A percentile compares a stretch with the other conserved stretches of the same genome.
These are phyloP conservation scores for Australoheros facetus DNA, from an alignment of 2,797 vertebrate genomes.

Conservation along the genomic window DNA sequence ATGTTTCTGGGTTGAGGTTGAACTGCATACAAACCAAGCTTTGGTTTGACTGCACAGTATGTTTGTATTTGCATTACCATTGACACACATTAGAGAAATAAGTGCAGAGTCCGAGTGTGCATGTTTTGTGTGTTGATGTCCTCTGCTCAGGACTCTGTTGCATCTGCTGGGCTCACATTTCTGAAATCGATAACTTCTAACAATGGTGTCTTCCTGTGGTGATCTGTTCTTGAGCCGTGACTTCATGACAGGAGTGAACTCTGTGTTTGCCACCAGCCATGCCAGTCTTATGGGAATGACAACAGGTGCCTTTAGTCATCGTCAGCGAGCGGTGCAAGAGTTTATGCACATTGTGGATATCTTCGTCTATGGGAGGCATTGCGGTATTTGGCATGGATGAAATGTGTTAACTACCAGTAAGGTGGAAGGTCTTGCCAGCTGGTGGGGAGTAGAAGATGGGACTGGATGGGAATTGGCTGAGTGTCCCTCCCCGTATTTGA, in stretches of 20 bases:
- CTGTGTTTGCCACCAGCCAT: not conserved
- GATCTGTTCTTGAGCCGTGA: not conserved
- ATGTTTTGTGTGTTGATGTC: conserved; percentile 11
- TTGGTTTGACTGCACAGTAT: not conserved
- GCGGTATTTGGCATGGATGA: conserved; percentile 39
- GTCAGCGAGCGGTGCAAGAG: not conserved
- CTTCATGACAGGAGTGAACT: not conserved
- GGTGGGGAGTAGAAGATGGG: conserved; percentile 50
- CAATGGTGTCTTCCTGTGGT: not conserved
- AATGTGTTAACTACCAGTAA: conserved; percentile 58
- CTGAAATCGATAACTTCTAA: conserved; percentile 23
- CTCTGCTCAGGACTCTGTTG: not conserved
- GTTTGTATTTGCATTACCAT: conserved; percentile 23
- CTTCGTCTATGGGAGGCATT: conserved; percentile 20
- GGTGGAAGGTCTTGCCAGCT: conserved; percentile 51
- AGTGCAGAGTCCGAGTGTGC: not conserved
- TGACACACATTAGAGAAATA: not conserved
- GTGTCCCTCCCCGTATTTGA: conserved; percentile 60
- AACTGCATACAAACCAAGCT: not conserved
- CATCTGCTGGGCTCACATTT: conserved; percentile 15
- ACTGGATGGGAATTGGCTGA: conserved; percentile 54
- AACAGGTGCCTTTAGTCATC: conserved; percentile 58
- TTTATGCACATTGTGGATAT: conserved; percentile 17
- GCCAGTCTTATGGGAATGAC: conserved; percentile 17
- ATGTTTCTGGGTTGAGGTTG: not conserved